Conservation (phyloP, 1,140 invertebrate genomes). For the roundworm (Caenorhabditis elegans) region WBcel235 BX284604.4:13742501-13743000, state of each 20-base stretch:
- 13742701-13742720: too few relatives aligned
- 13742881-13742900: slow-evolving; percentile 55
- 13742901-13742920: slow-evolving; percentile 61
- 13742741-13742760: slow-evolving; percentile 11
- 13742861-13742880: slow-evolving; percentile 24
- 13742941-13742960: slow-evolving; percentile 62
- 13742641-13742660: not conserved
- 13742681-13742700: slow-evolving; percentile 17
- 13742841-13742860: not conserved
- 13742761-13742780: slow-evolving; percentile 14
- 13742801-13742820: not conserved
- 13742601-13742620: not conserved
- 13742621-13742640: not conserved
- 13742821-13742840: not conserved
- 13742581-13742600: not conserved
- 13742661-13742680: not conserved
- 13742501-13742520: not conserved
- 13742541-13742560: slow-evolving; percentile 1
- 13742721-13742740: too few relatives aligned
- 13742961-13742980: slow-evolving; percentile 59
- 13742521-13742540: not conserved
- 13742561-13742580: not conserved
- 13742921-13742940: slow-evolving; percentile 63
- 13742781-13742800: not conserved
- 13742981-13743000: slow-evolving; percentile 69